Percentiles rank a stretch among this genome's conserved stretches.
Conservation (phyloP, 2,113 vertebrate genomes). For the Thryonomys swinderianus region DNA sequence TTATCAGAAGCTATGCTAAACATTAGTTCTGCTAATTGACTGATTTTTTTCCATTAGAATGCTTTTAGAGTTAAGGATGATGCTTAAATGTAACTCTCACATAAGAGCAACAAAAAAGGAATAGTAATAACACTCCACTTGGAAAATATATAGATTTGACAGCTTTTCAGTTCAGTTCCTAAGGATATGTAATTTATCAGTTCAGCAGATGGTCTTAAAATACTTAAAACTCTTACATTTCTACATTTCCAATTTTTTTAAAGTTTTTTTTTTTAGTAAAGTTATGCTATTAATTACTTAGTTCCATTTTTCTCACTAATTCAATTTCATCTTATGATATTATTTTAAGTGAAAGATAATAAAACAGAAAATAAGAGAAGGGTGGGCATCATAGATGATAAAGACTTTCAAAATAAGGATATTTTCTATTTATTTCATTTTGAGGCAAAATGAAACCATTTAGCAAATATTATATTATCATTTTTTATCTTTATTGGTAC, state of each 20-base stretch:
- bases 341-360: not conserved
- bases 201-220: not conserved
- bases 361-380: not conserved
- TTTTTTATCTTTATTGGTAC: too few relatives aligned
- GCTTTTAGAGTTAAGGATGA: not conserved
- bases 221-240: not conserved
- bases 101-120: not conserved
- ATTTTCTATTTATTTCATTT: not conserved
- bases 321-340: not conserved
- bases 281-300: not conserved
- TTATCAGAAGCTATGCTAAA: not conserved
- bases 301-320: not conserved
- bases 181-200: not conserved
- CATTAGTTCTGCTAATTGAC: not conserved
- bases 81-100: not conserved
- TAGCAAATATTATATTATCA: not conserved
- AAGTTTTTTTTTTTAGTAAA: not conserved
- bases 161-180: not conserved
- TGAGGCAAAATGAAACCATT: not conserved
- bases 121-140: not conserved
- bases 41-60: not conserved
- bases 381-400: not conserved
- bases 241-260: not conserved
- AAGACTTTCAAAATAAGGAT: not conserved
- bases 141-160: not conserved